A percentile compares a stretch with the other conserved stretches of the same genome.
Conservation (phyloP, 1,140 invertebrate species). For the Leptopilina clavipes region DNA sequence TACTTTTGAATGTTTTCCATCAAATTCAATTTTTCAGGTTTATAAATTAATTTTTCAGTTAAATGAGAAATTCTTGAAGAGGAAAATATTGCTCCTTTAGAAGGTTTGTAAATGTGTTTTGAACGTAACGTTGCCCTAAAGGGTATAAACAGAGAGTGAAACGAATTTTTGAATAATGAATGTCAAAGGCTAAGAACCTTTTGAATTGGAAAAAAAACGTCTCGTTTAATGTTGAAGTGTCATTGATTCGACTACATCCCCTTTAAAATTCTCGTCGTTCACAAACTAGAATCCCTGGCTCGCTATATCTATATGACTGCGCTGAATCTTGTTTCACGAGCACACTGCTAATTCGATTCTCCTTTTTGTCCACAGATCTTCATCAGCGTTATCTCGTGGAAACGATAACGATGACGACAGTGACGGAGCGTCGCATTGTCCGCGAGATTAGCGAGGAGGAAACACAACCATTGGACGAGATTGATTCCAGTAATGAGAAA, state of each 20-base stretch:
- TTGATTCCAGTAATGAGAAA: slow-evolving; percentile 49
- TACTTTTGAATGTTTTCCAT: no score
- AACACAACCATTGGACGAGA: slow-evolving; percentile 52
- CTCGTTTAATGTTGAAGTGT: neutral
- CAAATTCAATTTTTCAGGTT: no score
- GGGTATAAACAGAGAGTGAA: neutral
- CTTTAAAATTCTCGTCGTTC: slow-evolving; percentile 2
- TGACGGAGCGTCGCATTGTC: slow-evolving; percentile 79
- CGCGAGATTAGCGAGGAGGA: slow-evolving; percentile 73
- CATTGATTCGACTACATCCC: neutral
- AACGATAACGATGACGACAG: slow-evolving; percentile 82
- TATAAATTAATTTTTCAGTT: no score
- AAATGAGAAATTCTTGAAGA: no score
- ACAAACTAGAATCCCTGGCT: neutral
- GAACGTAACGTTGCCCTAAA: neutral
- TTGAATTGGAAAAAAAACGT: neutral
- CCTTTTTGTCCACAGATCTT: slow-evolving; percentile 57
- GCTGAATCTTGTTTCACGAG: slow-evolving; percentile 21
- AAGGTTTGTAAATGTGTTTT: neutral
- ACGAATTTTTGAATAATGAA: slow-evolving; percentile 18
- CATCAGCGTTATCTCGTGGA: slow-evolving; percentile 81
- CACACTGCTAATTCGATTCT: neutral
- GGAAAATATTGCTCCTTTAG: neutral
- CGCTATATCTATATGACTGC: neutral
- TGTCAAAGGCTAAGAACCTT: slow-evolving; percentile 7